phyloP scores from a whole-genome alignment of 2,797 vertebrate genomes.

The Sebastes goodei region DNA sequence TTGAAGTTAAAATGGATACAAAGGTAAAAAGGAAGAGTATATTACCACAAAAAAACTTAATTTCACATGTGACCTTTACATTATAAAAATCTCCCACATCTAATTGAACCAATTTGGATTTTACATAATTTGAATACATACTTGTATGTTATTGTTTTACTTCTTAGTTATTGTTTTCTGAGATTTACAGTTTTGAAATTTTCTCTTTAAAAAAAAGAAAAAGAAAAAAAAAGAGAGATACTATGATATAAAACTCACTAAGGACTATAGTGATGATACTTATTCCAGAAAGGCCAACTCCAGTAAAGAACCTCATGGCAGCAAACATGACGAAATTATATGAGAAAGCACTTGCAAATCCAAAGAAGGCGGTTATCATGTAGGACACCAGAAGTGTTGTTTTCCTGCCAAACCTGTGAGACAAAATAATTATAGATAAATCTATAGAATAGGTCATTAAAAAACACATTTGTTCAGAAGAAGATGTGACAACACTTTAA shows the following conservation, averaged over 20 bases:
- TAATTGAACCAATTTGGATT: too few species aligned
- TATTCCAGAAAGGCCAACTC: slow-evolving; percentile 72
- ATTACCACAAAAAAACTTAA: too few species aligned
- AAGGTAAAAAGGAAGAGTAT: too few species aligned
- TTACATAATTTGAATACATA: too few species aligned
- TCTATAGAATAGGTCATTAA: too few species aligned
- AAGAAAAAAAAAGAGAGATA: not conserved
- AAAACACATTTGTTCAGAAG: too few species aligned
- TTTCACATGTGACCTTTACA: too few species aligned
- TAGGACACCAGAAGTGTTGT: slow-evolving; percentile 67
- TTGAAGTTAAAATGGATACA: too few species aligned
- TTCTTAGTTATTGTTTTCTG: not conserved
- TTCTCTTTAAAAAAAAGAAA: not conserved
- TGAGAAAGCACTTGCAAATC: slow-evolving; percentile 69
- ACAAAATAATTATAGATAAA: not conserved
- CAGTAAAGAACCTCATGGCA: slow-evolving; percentile 75
- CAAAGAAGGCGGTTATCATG: slow-evolving; percentile 52
- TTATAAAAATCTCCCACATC: too few species aligned
- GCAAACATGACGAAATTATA: slow-evolving; percentile 65
- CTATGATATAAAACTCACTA: slow-evolving; percentile 53
- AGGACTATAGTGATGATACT: slow-evolving; percentile 69
- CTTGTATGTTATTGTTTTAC: too few species aligned
- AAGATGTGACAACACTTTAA: too few species aligned
- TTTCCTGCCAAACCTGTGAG: slow-evolving; percentile 75
- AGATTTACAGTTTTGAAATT: not conserved